These are phyloP conservation scores for Pseudanteris insignis DNA, from an alignment of 2,888 invertebrate genomes.

Conservation along the genomic window DNA sequence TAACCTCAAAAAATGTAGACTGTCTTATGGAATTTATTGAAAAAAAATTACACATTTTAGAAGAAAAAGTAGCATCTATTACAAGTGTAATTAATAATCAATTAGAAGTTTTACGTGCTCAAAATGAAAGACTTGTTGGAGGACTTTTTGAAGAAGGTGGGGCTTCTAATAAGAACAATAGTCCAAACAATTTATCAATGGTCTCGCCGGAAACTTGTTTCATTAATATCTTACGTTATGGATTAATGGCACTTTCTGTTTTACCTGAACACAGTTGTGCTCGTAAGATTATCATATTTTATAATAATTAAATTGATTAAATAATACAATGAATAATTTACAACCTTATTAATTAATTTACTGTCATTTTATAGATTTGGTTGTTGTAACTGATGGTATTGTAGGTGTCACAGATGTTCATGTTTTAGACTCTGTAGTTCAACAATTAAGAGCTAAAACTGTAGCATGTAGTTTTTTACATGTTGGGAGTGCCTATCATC, in stretches of 20 bases:
- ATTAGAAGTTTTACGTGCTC: conserved; percentile 68
- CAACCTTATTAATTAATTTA: neutral
- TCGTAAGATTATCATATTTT: conserved; percentile 69
- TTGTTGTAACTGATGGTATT: conserved; percentile 80
- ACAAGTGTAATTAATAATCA: conserved; percentile 70
- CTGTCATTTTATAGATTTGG: conserved; percentile 75
- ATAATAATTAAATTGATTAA: neutral
- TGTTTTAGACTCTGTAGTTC: conserved; percentile 76
- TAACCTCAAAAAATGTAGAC: conserved; percentile 71
- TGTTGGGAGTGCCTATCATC: conserved; percentile 74
- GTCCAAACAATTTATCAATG: conserved; percentile 68
- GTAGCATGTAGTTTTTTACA: conserved; percentile 81
- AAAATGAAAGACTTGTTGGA: conserved; percentile 69
- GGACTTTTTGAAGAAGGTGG: conserved; percentile 69
- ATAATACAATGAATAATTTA: neutral
- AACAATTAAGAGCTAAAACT: conserved; percentile 77
- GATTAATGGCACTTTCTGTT: conserved; percentile 77
- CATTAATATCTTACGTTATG: conserved; percentile 80
- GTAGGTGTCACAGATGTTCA: conserved; percentile 77
- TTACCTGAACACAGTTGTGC: conserved; percentile 80
- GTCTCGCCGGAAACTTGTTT: conserved; percentile 76
- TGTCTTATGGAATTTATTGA: conserved; percentile 71
- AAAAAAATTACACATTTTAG: conserved; percentile 71
- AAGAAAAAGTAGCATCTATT: conserved; percentile 71
- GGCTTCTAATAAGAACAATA: conserved; percentile 62